Evolutionary conservation across 2,113 vertebrate species (phyloP), one percentile per base, ranked within the genome.

Genomic region (Chaenocephalus aceratus): DNA sequence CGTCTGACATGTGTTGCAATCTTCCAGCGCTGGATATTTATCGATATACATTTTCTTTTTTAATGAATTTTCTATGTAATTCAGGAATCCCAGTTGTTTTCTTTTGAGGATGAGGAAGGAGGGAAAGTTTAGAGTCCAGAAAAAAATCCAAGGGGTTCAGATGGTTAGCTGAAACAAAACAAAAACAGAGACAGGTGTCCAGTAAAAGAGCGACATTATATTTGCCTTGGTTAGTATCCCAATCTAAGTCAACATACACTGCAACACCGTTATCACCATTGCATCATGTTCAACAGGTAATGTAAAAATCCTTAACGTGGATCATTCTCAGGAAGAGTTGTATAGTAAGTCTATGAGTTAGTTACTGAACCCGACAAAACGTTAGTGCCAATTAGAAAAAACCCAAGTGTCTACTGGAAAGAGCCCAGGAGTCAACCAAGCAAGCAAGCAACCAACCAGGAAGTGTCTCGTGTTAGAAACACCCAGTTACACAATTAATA

Each of bases 111-210:
- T 80, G 79, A 88, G 79, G 71, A 91, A 86, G 65, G 74, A 78
- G 74, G 71, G 69, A 78, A 82, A 85, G 51, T 84, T 79, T 78
- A 94, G 68, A 92, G 94, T 96, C 93, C 94, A 96, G 89, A 91
- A 86, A 86, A 79, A 75, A 78, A 93, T 95, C 95, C 96, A 94
- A 93, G 85, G 62, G 91, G 88, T 91, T 95, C 91, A 95, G 77
- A 89, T 89, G 96, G 96, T 99, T 99, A 99, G 95, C 98, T 99
- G 97, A 69, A 97, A 96, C 66, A 90, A 82, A 93, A 41, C 26
- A 30, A 7, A 90, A 88, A 89, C 44, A 92, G 73, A 88, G 85
- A 91, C 84, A 91, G 60, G 82, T 86, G 86, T 93, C 89, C 85
- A 83, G 89, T 83, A 83, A 94, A 91, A 90, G 91, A 79, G 89